Percentiles rank a stretch among this genome's conserved stretches.
phyloP scores from a whole-genome alignment of 2,113 vertebrate species.

The Lathamus discolor region DNA sequence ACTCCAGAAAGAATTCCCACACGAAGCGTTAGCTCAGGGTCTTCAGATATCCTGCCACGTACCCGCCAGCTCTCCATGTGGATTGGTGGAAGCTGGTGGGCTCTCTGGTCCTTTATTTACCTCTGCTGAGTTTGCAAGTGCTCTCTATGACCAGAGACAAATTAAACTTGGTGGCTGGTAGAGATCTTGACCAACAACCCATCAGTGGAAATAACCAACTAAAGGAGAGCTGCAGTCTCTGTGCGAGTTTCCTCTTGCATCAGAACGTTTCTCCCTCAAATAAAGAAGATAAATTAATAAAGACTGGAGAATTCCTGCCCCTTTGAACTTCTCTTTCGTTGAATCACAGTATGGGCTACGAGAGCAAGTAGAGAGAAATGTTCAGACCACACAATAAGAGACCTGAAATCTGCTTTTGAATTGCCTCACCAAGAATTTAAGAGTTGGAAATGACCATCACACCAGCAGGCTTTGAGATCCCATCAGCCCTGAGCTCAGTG shows the following conservation, averaged over 20 bases:
- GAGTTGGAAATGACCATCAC: not conserved
- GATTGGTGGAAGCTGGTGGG: rapidly evolving
- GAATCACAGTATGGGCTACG: not conserved
- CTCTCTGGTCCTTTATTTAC: not conserved
- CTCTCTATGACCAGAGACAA: not conserved
- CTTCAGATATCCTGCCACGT: not conserved
- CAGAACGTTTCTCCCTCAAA: not conserved
- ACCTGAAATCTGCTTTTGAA: not conserved
- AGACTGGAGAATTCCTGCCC: not conserved
- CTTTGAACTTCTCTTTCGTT: too few relatives aligned
- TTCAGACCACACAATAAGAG: not conserved
- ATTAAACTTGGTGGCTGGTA: not conserved
- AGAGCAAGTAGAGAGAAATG: not conserved
- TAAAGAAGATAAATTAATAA: not conserved
- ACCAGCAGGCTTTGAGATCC: not conserved
- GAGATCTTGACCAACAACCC: not conserved
- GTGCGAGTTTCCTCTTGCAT: not conserved
- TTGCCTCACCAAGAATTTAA: too few relatives aligned
- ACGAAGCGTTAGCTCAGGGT: not conserved
- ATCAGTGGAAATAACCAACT: not conserved
- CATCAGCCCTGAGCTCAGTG: not conserved
- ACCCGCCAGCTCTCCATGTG: rapidly evolving
- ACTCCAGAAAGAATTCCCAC: not conserved
- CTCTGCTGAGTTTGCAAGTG: not conserved
- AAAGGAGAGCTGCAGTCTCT: not conserved